A percentile compares a stretch with the other conserved stretches of the same genome.
Evolutionary conservation across 2,113 vertebrate genomes (phyloP).

Genomic region (Mus pahari): DNA sequence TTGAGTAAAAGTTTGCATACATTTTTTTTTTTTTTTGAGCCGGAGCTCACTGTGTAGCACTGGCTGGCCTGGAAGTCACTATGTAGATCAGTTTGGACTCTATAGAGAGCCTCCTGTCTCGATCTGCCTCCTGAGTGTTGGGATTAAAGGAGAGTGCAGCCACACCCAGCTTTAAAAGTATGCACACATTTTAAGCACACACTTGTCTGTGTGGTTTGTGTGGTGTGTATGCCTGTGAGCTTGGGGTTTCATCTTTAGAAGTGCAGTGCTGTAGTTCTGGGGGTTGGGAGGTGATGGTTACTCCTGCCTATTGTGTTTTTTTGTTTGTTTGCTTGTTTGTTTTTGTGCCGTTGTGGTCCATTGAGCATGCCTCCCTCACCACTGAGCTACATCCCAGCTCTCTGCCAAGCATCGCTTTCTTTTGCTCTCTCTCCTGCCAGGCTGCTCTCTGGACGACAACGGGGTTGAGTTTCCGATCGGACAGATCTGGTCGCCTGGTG

Average conservation of each 20-base stretch:
- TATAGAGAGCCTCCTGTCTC: background rate
- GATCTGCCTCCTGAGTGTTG: background rate
- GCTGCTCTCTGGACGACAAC: constrained; percentile 90
- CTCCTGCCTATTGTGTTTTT: too few relatives aligned
- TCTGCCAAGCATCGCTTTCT: background rate
- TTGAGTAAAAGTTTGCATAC: background rate
- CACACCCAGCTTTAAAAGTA: background rate
- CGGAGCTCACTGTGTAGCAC: background rate
- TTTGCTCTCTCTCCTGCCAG: constrained; percentile 68
- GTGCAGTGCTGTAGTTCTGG: background rate
- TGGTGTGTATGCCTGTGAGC: background rate
- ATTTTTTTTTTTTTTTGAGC: background rate
- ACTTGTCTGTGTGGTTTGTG: background rate
- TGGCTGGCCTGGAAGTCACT: background rate
- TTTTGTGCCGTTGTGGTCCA: background rate
- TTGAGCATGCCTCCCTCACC: background rate
- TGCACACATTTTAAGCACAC: background rate
- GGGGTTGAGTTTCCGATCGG: constrained; percentile 89
- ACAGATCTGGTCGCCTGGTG: constrained; percentile 92
- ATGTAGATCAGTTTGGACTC: background rate
- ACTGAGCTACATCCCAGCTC: background rate
- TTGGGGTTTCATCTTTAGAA: background rate
- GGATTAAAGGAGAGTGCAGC: background rate
- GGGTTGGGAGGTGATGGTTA: fast-evolving
- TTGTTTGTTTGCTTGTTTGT: background rate